phyloP scores from a whole-genome alignment of 2,113 vertebrate species.

The Callionymus lyra region DNA sequence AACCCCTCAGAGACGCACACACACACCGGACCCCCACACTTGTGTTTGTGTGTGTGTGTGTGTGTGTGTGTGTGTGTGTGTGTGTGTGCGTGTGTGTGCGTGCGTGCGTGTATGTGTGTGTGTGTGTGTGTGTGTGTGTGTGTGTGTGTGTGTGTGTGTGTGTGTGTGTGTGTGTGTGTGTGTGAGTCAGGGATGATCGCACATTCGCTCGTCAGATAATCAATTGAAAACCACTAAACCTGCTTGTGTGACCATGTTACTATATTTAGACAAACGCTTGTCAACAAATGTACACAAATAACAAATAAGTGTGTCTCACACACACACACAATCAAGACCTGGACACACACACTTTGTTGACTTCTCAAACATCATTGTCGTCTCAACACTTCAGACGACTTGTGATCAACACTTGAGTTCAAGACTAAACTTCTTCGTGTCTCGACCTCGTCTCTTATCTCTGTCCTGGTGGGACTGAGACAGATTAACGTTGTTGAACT shows the following conservation, averaged over 20 bases:
- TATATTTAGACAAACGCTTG: constrained; percentile 34
- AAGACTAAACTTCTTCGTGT: constrained; percentile 15
- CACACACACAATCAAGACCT: constrained; percentile 2
- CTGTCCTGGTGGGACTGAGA: constrained; percentile 66
- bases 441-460: constrained; percentile 56
- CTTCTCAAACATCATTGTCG: no score
- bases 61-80: no score
- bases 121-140: constrained; percentile 22
- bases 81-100: no score
- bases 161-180: constrained; percentile 21
- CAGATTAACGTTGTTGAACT: constrained; percentile 80
- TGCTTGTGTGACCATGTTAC: constrained; percentile 55
- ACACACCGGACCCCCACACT: constrained; percentile 8
- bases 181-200: constrained; percentile 71
- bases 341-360: constrained; percentile 1
- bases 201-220: constrained; percentile 92
- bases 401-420: no score
- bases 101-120: no score
- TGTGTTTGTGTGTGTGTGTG: not conserved
- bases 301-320: not conserved
- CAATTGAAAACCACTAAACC: constrained; percentile 95
- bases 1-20: constrained; percentile 58
- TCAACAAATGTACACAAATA: not conserved
- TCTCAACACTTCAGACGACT: no score
- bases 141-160: constrained; percentile 19